These are phyloP conservation scores for Aspidapion aeneum DNA, from an alignment of 2,888 invertebrate species.

Conservation along the genomic window DNA sequence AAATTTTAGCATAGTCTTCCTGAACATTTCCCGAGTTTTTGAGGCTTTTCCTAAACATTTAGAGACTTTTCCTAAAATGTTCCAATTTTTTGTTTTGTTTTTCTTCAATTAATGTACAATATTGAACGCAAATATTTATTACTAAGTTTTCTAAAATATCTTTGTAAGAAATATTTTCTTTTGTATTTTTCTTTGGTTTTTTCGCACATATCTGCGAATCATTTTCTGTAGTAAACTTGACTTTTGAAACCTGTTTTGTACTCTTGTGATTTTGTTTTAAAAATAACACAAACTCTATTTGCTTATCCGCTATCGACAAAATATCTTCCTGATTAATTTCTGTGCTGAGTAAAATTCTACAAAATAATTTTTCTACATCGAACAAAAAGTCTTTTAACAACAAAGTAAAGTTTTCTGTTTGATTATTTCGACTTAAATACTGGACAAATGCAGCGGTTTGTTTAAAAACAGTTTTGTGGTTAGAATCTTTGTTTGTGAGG, in stretches of 20 bases:
- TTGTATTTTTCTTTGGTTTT: neutral
- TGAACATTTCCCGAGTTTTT: too few species aligned
- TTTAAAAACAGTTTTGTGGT: constrained; percentile 50
- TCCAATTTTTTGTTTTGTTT: constrained; percentile 47
- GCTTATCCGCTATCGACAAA: constrained; percentile 37
- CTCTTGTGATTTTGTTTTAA: constrained; percentile 48
- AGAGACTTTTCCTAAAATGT: too few species aligned
- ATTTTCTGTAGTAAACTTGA: constrained; percentile 47
- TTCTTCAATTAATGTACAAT: constrained; percentile 54
- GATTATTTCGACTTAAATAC: constrained; percentile 55
- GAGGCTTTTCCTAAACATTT: too few species aligned
- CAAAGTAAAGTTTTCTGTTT: constrained; percentile 39
- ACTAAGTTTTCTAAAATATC: constrained; percentile 31
- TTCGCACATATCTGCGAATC: neutral
- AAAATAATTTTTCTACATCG: constrained; percentile 41
- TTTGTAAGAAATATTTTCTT: neutral
- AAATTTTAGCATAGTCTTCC: too few species aligned
- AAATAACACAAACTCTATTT: constrained; percentile 49
- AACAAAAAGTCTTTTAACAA: constrained; percentile 47
- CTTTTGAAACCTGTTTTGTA: constrained; percentile 51
- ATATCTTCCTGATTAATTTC: constrained; percentile 31
- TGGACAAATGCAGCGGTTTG: constrained; percentile 52
- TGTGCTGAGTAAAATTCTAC: constrained; percentile 34
- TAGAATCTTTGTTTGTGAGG: constrained; percentile 44
- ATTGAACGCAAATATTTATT: constrained; percentile 50